Conservation (phyloP, 2,797 vertebrate genomes). For the Clarias pachynema region DNA sequence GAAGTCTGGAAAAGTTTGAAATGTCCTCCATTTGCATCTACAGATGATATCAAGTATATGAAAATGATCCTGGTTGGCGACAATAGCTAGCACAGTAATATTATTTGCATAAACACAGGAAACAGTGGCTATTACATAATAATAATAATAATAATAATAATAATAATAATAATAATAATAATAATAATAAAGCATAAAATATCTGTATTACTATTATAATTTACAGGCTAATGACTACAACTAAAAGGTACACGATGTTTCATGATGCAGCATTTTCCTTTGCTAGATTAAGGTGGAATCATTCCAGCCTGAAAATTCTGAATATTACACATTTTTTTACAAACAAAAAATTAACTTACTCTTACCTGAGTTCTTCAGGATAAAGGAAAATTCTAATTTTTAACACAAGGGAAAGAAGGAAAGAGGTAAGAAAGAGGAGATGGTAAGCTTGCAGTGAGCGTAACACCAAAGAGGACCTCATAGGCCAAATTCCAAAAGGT, state of each 20-base stretch:
- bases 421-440: slow-evolving; percentile 61
- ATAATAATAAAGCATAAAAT: not conserved
- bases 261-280: not conserved
- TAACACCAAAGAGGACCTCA: slow-evolving; percentile 74
- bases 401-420: slow-evolving; percentile 69
- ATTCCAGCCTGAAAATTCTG: not conserved
- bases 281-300: not conserved
- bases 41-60: not conserved
- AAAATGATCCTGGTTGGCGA: not conserved
- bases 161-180: not conserved
- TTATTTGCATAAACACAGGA: slow-evolving; percentile 4
- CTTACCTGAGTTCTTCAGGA: slow-evolving; percentile 78
- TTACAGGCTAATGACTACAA: not conserved
- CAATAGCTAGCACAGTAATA: not conserved
- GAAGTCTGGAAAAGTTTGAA: not conserved
- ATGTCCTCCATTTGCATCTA: slow-evolving; percentile 5
- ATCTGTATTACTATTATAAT: not conserved
- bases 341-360: not conserved
- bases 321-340: not conserved
- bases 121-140: slow-evolving; percentile 7
- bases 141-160: not conserved
- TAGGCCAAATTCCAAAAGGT: slow-evolving; percentile 80
- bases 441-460: slow-evolving; percentile 68
- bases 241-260: no score
- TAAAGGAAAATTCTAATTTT: slow-evolving; percentile 63